phyloP scores from a whole-genome alignment of 2,113 vertebrate species.

The Carassius gibelio region DNA sequence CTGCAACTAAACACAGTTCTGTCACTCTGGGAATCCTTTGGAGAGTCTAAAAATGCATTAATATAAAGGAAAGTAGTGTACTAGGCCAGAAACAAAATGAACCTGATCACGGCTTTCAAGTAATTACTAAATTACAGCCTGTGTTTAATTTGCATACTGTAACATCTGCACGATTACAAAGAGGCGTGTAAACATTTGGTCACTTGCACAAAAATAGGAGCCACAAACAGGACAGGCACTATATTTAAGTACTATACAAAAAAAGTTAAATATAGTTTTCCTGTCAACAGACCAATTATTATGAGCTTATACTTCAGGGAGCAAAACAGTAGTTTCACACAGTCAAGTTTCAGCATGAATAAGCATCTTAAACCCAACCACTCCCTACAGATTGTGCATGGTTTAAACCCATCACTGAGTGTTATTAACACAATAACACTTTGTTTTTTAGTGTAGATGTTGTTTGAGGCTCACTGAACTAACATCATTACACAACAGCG shows the following conservation, averaged over 20 bases:
- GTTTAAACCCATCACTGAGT: not conserved
- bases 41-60: not conserved
- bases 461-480: not conserved
- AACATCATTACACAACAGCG: not conserved
- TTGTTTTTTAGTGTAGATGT: not conserved
- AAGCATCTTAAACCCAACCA: not conserved
- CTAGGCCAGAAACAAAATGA: not conserved
- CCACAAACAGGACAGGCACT: constrained; percentile 19
- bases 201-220: constrained; percentile 28
- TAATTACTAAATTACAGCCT: not conserved
- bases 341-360: constrained; percentile 33
- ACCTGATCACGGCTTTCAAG: not conserved
- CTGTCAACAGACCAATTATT: constrained; percentile 45
- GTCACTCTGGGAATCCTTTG: not conserved
- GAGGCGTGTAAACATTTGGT: not conserved
- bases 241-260: constrained; percentile 39
- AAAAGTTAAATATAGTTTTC: constrained; percentile 53
- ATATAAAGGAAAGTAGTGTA: not conserved
- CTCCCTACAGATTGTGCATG: not conserved
- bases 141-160: not conserved
- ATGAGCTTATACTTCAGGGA: constrained; percentile 40
- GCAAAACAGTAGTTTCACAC: constrained; percentile 47
- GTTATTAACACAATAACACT: constrained; percentile 6
- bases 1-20: not conserved
- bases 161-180: not conserved